Percentiles rank a stretch among this genome's conserved stretches.
phyloP scores from a whole-genome alignment of 1,140 invertebrate species.

The Papilio polyxenes region DNA sequence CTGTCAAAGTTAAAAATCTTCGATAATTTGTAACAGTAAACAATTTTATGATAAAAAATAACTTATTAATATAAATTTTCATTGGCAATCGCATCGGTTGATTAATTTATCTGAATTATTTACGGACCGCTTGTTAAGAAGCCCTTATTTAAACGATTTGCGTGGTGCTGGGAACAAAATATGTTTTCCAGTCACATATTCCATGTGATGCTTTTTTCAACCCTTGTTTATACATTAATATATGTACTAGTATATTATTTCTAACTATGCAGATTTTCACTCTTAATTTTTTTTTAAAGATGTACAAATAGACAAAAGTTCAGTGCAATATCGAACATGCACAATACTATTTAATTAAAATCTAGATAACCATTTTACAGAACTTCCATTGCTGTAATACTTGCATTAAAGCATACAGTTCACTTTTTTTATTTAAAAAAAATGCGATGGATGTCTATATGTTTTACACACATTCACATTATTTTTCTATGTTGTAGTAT shows the following conservation, averaged over 20 bases:
- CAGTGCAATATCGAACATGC: too few relatives aligned
- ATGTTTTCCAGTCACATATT: conserved; percentile 44
- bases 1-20: too few relatives aligned
- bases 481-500: too few relatives aligned
- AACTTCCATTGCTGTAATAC: too few relatives aligned
- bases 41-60: not conserved
- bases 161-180: conserved; percentile 43
- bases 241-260: not conserved
- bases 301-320: too few relatives aligned
- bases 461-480: too few relatives aligned
- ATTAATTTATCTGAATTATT: not conserved
- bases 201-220: conserved; percentile 11
- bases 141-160: conserved; percentile 9
- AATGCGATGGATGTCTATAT: too few relatives aligned
- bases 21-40: too few relatives aligned
- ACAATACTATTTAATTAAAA: too few relatives aligned
- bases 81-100: not conserved
- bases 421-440: too few relatives aligned
- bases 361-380: too few relatives aligned
- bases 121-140: conserved; percentile 14
- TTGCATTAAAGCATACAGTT: too few relatives aligned
- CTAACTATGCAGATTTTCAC: not conserved
- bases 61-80: not conserved
- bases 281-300: not conserved
- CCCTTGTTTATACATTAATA: conserved; percentile 9